Base-by-base conservation (phyloP, 2,113 vertebrate species). In the Brachyhypopomus occidentalis region DNA sequence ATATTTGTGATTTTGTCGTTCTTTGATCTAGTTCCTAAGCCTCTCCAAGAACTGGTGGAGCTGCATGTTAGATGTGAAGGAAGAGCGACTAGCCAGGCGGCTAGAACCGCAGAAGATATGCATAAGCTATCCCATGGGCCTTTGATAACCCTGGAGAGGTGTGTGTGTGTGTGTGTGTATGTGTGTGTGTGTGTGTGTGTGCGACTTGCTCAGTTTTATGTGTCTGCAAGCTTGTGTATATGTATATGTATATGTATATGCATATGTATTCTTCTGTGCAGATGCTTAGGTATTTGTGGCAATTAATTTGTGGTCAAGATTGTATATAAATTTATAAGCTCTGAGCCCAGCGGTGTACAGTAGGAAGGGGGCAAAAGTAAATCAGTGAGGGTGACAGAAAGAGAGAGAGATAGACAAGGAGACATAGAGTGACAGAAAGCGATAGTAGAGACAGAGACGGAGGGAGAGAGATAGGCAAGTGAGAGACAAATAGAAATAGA, bases 61-160 rank as follows among this genome's bases (percentile, higher is more conserved):
- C 78, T 80, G 82, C 71, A 82, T 84, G 66, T 78, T 70, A 82
- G 70, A 84, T 77, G 67, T 52, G 73, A n/a, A n/a, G n/a, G n/a
- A n/a, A n/a, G n/a, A n/a, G n/a, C n/a, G n/a, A n/a, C n/a, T n/a
- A n/a, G n/a, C n/a, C 72, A 80, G 70, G 76, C 78, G 52, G 60
- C 45, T 75, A 66, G 76, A 86, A 83, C 84, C 19, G 41, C 48
- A 74, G 75, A 66, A 81, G 85, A 84, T 48, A 59, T 75, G 75
- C 79, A 77, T 80, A 74, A 80, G 72, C 59, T 80, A 73, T 80
- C 81, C 69, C 77, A 27, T 6, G 66, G 14, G 23, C 71, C 75
- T 75, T 78, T 73, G 30, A 78, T 72, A 74, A 83, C 63, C 62
- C 58, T 11, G 71, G 22, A 34, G 58, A 77, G 52, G 22, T 16